phyloP scores from a whole-genome alignment of 1,140 invertebrate genomes.

The Schlechtendalia chinensis region DNA sequence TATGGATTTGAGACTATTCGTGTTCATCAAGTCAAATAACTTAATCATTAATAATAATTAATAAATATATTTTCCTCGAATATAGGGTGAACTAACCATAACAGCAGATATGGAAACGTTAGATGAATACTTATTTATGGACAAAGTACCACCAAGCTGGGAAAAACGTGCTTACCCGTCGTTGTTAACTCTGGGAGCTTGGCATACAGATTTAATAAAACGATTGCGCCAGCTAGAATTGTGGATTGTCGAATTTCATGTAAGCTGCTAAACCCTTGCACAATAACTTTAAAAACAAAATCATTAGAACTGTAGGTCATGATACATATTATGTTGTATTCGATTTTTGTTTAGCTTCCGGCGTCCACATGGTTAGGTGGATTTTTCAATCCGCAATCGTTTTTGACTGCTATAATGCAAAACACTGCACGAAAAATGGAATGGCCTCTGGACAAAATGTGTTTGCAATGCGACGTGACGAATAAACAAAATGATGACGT shows the following conservation, averaged over 20 bases:
- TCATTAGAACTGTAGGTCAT: too few species aligned
- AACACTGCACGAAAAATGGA: constrained; percentile 92
- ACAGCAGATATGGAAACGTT: constrained; percentile 88
- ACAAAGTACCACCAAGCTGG: constrained; percentile 82
- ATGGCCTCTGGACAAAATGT: constrained; percentile 94
- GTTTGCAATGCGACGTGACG: constrained; percentile 89
- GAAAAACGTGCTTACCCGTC: constrained; percentile 84
- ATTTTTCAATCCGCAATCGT: constrained; percentile 96
- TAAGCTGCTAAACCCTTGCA: constrained; percentile 53
- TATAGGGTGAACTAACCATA: constrained; percentile 86
- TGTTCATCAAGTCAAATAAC: too few species aligned
- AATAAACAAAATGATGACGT: constrained; percentile 87
- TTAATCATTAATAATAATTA: too few species aligned
- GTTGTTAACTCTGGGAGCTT: constrained; percentile 72
- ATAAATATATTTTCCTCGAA: background rate
- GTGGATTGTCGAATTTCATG: constrained; percentile 76
- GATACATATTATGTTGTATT: too few species aligned
- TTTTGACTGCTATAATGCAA: constrained; percentile 96
- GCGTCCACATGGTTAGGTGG: constrained; percentile 87
- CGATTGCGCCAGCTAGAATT: constrained; percentile 74
- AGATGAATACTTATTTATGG: constrained; percentile 80
- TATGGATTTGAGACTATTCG: too few species aligned
- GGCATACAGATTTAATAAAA: constrained; percentile 83
- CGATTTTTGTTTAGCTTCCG: constrained; percentile 63
- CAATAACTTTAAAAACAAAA: background rate